Conservation (phyloP, 2,113 vertebrate species). For the Mormyrus iriodes region DNA sequence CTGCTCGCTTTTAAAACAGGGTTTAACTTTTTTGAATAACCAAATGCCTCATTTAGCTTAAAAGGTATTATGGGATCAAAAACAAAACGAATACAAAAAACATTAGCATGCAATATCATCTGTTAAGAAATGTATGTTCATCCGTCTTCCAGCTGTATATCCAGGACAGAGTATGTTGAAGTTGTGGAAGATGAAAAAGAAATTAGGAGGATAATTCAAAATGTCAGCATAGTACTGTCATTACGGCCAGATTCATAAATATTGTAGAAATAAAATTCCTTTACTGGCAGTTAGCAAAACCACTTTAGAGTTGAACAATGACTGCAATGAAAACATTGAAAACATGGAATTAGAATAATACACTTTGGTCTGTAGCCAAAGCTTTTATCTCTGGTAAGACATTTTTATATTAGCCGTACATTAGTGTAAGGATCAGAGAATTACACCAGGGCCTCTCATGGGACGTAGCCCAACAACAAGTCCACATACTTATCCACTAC, state of each 20-base stretch:
- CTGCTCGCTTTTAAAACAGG: neutral
- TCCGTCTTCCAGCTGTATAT: neutral
- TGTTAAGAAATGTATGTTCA: neutral
- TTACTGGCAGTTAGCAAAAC: neutral
- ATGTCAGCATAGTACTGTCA: neutral
- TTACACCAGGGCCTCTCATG: neutral
- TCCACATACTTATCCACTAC: neutral
- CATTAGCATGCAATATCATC: neutral
- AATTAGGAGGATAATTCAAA: neutral
- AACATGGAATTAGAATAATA: neutral
- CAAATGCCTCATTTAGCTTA: neutral
- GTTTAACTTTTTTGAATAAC: neutral
- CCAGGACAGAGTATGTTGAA: neutral
- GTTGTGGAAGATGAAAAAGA: neutral
- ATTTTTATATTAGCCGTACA: neutral
- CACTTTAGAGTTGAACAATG: neutral
- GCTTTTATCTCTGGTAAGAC: neutral
- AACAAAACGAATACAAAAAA: neutral
- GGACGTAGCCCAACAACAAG: neutral
- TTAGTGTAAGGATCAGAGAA: neutral
- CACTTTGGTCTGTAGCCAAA: neutral
- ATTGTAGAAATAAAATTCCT: neutral
- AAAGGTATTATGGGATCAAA: neutral
- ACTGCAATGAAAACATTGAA: neutral
- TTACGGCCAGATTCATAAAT: neutral